phyloP scores from a whole-genome alignment of 1,140 invertebrate genomes.

The Aphidius ervi region DNA sequence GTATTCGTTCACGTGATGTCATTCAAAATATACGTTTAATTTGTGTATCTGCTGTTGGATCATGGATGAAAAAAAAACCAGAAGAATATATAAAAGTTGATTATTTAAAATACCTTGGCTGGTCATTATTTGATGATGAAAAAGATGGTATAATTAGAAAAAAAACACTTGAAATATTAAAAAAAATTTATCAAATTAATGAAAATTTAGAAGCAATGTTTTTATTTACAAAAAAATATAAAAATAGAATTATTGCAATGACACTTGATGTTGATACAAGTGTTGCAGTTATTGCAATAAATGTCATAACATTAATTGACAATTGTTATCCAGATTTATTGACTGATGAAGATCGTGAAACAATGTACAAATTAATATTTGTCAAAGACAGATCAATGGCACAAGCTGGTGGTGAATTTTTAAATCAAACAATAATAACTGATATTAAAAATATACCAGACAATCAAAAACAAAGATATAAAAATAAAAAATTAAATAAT shows the following conservation, averaged over 20 bases:
- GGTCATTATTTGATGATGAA: constrained; percentile 86
- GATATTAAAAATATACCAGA: constrained; percentile 75
- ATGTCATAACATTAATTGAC: constrained; percentile 90
- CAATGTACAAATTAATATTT: constrained; percentile 98
- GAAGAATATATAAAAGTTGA: constrained; percentile 96
- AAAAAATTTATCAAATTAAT: constrained; percentile 92
- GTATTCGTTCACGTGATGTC: constrained; percentile 95
- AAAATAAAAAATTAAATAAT: constrained; percentile 75
- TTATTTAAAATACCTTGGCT: constrained; percentile 97
- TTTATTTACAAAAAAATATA: constrained; percentile 98
- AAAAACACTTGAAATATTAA: constrained; percentile 78
- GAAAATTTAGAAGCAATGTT: constrained; percentile 94
- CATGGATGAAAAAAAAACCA: constrained; percentile 99
- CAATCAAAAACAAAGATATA: no score
- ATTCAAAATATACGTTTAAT: constrained; percentile 95
- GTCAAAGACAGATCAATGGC: constrained; percentile 93
- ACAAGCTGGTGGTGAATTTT: constrained; percentile 95
- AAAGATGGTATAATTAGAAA: constrained; percentile 84
- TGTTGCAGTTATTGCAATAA: constrained; percentile 95
- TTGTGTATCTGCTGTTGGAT: constrained; percentile 97
- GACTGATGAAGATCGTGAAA: constrained; percentile 97
- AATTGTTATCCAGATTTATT: constrained; percentile 93
- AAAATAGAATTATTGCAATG: constrained; percentile 98
- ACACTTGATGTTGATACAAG: constrained; percentile 98
- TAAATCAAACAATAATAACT: constrained; percentile 85